phyloP scores from a whole-genome alignment of 2,888 invertebrate genomes.

The Buathra laborator region DNA sequence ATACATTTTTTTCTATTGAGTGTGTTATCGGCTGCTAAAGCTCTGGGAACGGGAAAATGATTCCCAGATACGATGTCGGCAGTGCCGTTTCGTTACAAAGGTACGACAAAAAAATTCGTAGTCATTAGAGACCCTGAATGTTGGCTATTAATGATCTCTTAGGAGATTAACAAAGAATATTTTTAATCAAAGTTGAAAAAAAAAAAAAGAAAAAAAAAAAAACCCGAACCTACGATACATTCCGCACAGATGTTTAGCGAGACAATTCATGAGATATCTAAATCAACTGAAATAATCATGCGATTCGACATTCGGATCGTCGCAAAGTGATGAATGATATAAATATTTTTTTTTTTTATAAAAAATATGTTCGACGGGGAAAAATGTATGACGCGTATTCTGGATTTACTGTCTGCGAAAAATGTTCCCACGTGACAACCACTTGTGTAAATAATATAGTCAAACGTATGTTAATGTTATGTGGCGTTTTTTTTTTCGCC shows the following conservation, averaged over 20 bases:
- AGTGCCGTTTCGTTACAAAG: slow-evolving; percentile 81
- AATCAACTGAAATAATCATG: neutral
- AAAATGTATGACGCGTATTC: neutral
- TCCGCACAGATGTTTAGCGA: neutral
- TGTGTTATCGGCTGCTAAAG: neutral
- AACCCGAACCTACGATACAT: neutral
- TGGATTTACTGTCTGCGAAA: neutral
- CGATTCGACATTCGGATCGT: neutral
- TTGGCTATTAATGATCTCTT: too few species aligned
- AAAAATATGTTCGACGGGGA: slow-evolving; percentile 6
- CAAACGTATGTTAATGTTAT: neutral
- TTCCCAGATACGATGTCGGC: slow-evolving; percentile 81
- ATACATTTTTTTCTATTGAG: neutral
- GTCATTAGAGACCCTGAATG: neutral
- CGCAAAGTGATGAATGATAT: neutral
- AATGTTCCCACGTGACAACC: slow-evolving; percentile 1
- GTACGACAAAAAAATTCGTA: slow-evolving; percentile 66
- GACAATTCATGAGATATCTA: neutral
- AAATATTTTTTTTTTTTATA: neutral
- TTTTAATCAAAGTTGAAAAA: neutral
- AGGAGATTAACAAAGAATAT: neutral
- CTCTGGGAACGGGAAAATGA: slow-evolving; percentile 73
- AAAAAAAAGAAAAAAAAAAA: slow-evolving; percentile 3
- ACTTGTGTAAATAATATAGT: slow-evolving; percentile 14
- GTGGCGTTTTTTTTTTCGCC: neutral